Base-by-base conservation (phyloP, 2,888 invertebrate genomes). In the Pyrrhia umbra region DNA sequence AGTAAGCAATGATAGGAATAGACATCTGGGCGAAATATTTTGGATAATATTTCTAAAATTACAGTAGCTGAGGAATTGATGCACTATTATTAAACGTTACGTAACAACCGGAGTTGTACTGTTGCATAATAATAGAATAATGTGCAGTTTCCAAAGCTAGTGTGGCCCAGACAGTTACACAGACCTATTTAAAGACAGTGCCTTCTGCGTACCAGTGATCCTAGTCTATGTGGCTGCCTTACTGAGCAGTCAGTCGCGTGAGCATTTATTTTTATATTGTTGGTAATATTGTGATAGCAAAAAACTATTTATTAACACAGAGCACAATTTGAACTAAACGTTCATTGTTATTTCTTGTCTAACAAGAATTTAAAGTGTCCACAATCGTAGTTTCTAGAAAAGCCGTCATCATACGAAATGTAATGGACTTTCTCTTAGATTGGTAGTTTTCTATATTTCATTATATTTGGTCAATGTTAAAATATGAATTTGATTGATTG, bases 181-280 rank as follows among this genome's bases (percentile, higher is more conserved):
- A 76, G 76, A 73, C 67, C 49, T 64, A 66, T 73, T 70, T 52
- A 61, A 81, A 80, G 65, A 86, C 85, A 88, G 93, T 93, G 94
- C 94, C 94, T 94, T 94, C 88, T 85, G 89, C 88, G 77, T 88
- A 90, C 92, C 93, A 94, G 94, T 93, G 91, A 88, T 88, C 90
- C 94, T 94, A 95, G 94, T 95, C 94, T 89, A 85, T 86, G 62
- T 75, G 89, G 86, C 91, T 89, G 90, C 84, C 74, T 79, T 68
- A 69, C 43, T 34, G 68, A 75, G 85, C 86, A 90, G 92, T 87
- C 92, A 92, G 93, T 93, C 93, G 88, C 86, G 88, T 84, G 83
- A 93, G 94, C 94, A 95, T 95, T 95, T 95, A 95, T 94, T 94
- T 94, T 94, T 92, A 90, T 92, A 92, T 90, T 90, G 90, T 93